A percentile compares a stretch with the other conserved stretches of the same genome.
Evolutionary conservation across 2,113 vertebrate genomes (phyloP).

Genomic region (Corydoras maculifer): DNA sequence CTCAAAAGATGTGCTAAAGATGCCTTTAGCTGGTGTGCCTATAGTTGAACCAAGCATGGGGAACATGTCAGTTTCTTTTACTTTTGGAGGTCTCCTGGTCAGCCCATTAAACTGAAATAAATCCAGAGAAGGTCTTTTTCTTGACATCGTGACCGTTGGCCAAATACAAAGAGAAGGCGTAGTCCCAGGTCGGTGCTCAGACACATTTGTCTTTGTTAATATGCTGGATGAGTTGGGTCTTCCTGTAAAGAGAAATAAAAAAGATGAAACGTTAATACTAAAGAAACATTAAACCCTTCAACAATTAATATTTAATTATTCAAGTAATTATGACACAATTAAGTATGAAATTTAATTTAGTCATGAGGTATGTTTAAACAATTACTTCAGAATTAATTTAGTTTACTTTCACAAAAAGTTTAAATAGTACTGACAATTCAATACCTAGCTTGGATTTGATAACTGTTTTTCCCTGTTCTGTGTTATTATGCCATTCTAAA

Average conservation of each 20-base stretch:
- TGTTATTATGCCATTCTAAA: slow-evolving; percentile 57
- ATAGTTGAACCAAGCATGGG: slow-evolving; percentile 64
- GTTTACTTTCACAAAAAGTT: neutral
- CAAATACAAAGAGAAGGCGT: slow-evolving; percentile 73
- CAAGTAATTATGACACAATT: neutral
- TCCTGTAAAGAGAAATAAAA: slow-evolving; percentile 58
- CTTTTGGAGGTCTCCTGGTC: slow-evolving; percentile 69
- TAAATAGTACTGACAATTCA: too few relatives aligned
- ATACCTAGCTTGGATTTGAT: slow-evolving; percentile 80
- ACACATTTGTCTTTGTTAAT: slow-evolving; percentile 58
- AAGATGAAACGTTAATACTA: neutral
- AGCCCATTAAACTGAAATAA: slow-evolving; percentile 87
- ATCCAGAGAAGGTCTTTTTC: slow-evolving; percentile 73
- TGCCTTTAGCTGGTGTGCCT: slow-evolving; percentile 56
- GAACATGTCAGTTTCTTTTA: slow-evolving; percentile 71
- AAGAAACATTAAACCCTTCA: neutral
- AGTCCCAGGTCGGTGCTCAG: slow-evolving; percentile 61
- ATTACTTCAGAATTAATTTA: neutral
- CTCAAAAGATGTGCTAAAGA: slow-evolving; percentile 87
- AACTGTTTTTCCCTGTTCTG: slow-evolving; percentile 60
- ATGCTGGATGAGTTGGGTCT: slow-evolving; percentile 71
- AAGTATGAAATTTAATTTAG: slow-evolving; percentile 11
- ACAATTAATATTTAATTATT: neutral
- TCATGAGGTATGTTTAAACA: slow-evolving; percentile 16
- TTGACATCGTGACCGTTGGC: slow-evolving; percentile 68